Percentiles rank a stretch among this genome's conserved stretches.
phyloP scores from a whole-genome alignment of 2,113 vertebrate species.

The Tetrax tetrax region DNA sequence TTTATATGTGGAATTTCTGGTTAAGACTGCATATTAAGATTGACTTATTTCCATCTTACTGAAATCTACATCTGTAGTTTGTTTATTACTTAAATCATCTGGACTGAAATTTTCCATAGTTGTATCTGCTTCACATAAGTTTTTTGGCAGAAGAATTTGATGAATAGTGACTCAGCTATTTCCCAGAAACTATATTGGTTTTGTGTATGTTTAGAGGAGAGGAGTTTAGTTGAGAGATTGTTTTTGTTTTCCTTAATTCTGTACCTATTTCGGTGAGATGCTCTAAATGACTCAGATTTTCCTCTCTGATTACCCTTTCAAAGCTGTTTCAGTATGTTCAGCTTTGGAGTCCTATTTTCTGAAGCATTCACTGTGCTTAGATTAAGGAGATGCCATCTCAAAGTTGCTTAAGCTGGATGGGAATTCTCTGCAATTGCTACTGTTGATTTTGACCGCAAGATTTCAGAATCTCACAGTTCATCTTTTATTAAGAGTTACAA shows the following conservation, averaged over 20 bases:
- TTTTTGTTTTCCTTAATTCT: background rate
- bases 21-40: background rate
- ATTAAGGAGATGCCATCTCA: background rate
- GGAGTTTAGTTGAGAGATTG: background rate
- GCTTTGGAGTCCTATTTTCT: background rate
- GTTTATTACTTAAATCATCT: background rate
- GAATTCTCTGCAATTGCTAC: background rate
- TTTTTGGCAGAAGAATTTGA: background rate
- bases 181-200: background rate
- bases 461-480: background rate
- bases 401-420: background rate
- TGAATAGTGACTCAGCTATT: background rate
- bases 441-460: background rate
- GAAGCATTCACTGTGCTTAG: background rate
- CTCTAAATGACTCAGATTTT: background rate
- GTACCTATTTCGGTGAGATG: background rate
- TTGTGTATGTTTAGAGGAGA: background rate
- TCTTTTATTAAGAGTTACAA: background rate
- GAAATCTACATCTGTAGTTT: background rate
- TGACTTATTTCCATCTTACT: background rate
- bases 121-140: background rate
- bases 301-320: background rate
- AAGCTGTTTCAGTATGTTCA: background rate
- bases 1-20: background rate
- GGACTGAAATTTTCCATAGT: background rate